phyloP scores from a whole-genome alignment of 2,888 invertebrate species.

The Eretmocerus hayati region DNA sequence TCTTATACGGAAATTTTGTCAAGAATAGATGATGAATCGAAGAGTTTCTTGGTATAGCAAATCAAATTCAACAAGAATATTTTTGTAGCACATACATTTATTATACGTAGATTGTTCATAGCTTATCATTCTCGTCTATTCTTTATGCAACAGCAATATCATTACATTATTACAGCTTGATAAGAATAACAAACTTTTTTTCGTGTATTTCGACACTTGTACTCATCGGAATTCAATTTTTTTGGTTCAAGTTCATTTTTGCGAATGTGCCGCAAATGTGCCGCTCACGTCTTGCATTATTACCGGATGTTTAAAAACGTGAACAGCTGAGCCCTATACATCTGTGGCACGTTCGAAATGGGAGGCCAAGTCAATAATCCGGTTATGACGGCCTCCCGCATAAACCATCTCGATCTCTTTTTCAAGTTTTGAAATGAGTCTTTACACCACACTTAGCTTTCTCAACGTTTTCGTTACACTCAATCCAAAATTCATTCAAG shows the following conservation, averaged over 20 bases:
- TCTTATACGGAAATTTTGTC: too few relatives aligned
- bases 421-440: too few relatives aligned
- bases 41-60: too few relatives aligned
- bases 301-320: conserved; percentile 50
- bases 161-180: conserved; percentile 42
- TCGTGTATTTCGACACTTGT: conserved; percentile 5
- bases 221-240: background rate
- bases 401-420: background rate
- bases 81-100: conserved; percentile 46
- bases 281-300: conserved; percentile 27
- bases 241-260: too few relatives aligned
- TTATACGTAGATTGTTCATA: conserved; percentile 46
- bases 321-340: conserved; percentile 55
- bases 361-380: conserved; percentile 44
- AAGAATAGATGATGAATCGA: too few relatives aligned
- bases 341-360: conserved; percentile 47
- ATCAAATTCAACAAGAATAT: too few relatives aligned
- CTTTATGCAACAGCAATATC: conserved; percentile 38
- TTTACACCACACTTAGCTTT: too few relatives aligned
- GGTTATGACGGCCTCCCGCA: conserved; percentile 39
- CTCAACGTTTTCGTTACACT: background rate
- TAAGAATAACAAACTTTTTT: conserved; percentile 40
- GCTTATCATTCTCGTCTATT: conserved; percentile 42
- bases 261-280: conserved; percentile 39
- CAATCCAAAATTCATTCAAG: conserved; percentile 3